phyloP scores from a whole-genome alignment of 2,113 vertebrate genomes.

The Sarotherodon lohbergeri region DNA sequence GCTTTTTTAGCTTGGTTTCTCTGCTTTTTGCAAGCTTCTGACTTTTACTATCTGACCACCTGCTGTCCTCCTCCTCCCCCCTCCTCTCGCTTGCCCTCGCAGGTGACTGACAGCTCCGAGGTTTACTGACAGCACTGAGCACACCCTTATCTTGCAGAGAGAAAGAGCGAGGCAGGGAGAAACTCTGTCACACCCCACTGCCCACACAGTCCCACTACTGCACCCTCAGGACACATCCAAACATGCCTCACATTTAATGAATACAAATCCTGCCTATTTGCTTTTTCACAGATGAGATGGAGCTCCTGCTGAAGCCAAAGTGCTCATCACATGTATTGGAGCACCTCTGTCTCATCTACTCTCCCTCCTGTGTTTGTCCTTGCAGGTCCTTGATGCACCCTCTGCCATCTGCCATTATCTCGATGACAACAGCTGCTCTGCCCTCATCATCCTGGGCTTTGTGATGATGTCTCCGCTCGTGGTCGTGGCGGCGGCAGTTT shows the following conservation, averaged over 20 bases:
- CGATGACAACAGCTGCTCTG: conserved; percentile 89
- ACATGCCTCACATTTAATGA: not conserved
- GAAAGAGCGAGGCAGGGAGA: not conserved
- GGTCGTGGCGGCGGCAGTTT: conserved; percentile 82
- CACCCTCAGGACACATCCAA: not conserved
- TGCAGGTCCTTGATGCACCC: conserved; percentile 78
- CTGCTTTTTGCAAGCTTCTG: not conserved
- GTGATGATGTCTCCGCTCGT: conserved; percentile 91
- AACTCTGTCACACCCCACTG: conserved; percentile 3
- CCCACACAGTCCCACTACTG: not conserved
- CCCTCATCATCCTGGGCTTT: conserved; percentile 92
- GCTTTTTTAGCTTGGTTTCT: not conserved
- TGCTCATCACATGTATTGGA: not conserved
- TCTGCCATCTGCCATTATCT: conserved; percentile 82
- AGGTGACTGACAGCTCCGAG: conserved; percentile 49
- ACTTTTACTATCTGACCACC: not conserved
- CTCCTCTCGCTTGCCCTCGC: not conserved
- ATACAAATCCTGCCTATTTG: not conserved
- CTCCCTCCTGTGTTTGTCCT: not conserved
- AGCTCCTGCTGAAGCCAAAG: not conserved
- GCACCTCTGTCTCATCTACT: not conserved
- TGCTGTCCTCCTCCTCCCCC: not conserved
- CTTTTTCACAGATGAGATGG: not conserved
- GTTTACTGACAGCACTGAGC: conserved; percentile 12
- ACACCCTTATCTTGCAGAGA: conserved; percentile 8